Evolutionary conservation across 2,888 invertebrate species (phyloP).

Genomic region (Torymus texanus): DNA sequence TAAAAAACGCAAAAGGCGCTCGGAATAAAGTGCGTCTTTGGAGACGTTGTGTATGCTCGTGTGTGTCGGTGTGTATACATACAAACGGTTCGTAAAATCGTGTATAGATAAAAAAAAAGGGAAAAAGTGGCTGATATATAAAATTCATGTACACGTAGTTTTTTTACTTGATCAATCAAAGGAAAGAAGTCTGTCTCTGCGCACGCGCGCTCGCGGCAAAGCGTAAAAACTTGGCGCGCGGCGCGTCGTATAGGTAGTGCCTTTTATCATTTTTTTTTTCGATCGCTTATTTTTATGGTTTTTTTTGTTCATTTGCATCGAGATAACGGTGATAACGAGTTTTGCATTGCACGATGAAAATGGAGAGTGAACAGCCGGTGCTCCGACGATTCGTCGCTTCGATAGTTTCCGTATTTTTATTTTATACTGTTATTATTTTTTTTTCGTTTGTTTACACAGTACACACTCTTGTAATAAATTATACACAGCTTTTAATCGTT

Average conservation of each 20-base stretch:
- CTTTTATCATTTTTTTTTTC: slow-evolving; percentile 33
- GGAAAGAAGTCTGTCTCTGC: slow-evolving; percentile 16
- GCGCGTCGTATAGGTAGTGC: slow-evolving; percentile 40
- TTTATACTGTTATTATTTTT: slow-evolving; percentile 11
- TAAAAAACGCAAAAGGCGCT: too few relatives aligned
- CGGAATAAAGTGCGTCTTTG: neutral
- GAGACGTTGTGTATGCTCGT: neutral
- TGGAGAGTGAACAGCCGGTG: neutral
- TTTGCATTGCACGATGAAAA: slow-evolving; percentile 36
- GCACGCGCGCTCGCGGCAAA: neutral
- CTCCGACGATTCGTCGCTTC: slow-evolving; percentile 34
- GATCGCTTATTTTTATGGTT: slow-evolving; percentile 16
- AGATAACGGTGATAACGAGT: slow-evolving; percentile 43
- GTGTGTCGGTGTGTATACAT: too few relatives aligned
- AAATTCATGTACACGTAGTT: slow-evolving; percentile 27
- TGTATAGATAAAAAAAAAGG: neutral
- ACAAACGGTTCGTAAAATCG: slow-evolving; percentile 26
- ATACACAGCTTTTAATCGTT: slow-evolving; percentile 40
- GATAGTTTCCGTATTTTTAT: slow-evolving; percentile 18
- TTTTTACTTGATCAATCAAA: neutral
- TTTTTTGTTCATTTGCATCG: slow-evolving; percentile 33
- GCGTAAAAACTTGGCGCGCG: slow-evolving; percentile 16
- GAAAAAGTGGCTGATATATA: slow-evolving; percentile 7
- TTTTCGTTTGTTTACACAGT: slow-evolving; percentile 32
- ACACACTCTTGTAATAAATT: slow-evolving; percentile 48